phyloP scores from a whole-genome alignment of 2,797 vertebrate species.

The Acridotheres tristis region DNA sequence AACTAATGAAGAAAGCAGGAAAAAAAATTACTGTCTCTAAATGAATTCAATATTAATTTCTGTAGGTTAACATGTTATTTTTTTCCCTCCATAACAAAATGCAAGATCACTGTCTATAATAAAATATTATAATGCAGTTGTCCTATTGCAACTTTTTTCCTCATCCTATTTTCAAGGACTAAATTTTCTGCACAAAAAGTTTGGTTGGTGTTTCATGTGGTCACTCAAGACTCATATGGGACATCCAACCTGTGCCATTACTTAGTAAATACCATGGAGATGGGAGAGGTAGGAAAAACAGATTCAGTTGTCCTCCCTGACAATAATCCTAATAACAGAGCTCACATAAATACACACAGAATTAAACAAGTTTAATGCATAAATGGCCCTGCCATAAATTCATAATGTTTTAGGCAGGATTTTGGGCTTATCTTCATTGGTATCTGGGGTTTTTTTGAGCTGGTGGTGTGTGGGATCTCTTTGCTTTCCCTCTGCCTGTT shows the following conservation, averaged over 20 bases:
- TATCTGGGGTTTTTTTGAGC: accelerated
- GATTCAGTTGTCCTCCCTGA: neutral
- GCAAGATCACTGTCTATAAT: neutral
- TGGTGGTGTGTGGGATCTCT: accelerated
- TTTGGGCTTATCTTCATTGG: neutral
- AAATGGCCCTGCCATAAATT: neutral
- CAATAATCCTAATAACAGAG: neutral
- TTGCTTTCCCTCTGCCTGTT: neutral
- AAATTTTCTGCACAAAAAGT: neutral
- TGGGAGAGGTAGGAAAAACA: neutral
- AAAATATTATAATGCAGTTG: neutral
- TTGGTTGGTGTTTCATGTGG: neutral
- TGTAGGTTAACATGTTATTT: neutral
- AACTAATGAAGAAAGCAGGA: neutral
- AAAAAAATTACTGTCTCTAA: neutral
- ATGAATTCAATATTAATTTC: neutral
- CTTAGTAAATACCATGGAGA: neutral
- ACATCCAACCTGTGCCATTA: neutral
- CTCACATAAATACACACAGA: accelerated
- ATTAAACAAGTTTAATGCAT: accelerated
- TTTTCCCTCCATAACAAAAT: neutral
- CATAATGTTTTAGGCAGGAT: neutral
- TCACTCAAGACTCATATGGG: neutral
- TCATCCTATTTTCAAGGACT: neutral
- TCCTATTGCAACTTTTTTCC: neutral